Evolutionary conservation across 37 sponge, comb jelly and placozoan genomes (phyloP), one percentile per base, ranked within the genome.

Genomic region (Ianthella basta): DNA sequence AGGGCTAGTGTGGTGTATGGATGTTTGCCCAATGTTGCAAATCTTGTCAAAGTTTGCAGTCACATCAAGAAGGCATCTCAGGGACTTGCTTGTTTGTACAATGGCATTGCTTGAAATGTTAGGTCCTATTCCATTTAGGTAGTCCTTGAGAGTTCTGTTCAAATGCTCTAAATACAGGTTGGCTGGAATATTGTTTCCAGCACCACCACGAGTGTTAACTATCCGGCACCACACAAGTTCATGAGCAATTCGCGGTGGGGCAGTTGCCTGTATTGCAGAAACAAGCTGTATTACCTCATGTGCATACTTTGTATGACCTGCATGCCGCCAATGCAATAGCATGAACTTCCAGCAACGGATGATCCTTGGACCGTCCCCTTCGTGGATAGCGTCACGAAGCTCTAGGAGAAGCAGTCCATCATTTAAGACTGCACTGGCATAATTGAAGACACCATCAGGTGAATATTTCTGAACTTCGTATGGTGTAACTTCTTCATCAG

Each of bases 301-400:
- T 25, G 84, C 73, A 68, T 84, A 84, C 56, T 84, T 84, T 12
- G 50, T 40, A 38, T 72, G 84, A 18, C 41, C 41, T 33, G 50
- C 23, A 37, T 40, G 41, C 30, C 3, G 23, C 32, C 74, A 85
- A 55, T 85, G 75, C 61, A 75, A 29, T 4, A 85, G 70, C 80
- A 80, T 39, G 67, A 86, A 65, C 50, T 80, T 79, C 86, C 86
- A 86, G 50, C 86, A 86, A 27, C 80, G 4, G 18, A 85, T 15
- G 14, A 85, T 85, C 30, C 86, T 73, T 30, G 27, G 40, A 27
- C 86, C 80, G n/a, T 80, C 80, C 38, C 86, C 86, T 64, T 86
- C 66, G 21, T 64, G 86, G 55, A 79, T 86, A 18, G 80, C 80
- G 61, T 86, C 86, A 20, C 69, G 55, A 44, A 86, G 59, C 33